phyloP scores from a whole-genome alignment of 2,797 vertebrate genomes.

The Dermochelys coriacea region DNA sequence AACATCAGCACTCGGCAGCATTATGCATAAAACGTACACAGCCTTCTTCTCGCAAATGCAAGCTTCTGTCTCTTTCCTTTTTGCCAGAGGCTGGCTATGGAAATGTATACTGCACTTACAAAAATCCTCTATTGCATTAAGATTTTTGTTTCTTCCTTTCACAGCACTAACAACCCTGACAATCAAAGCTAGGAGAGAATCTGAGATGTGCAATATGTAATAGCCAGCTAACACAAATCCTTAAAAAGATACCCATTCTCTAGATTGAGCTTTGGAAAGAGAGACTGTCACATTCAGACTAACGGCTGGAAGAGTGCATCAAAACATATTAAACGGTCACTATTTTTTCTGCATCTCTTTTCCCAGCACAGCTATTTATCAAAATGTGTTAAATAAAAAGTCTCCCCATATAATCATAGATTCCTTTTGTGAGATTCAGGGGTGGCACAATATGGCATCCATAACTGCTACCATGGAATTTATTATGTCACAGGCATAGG shows the following conservation, averaged over 20 bases:
- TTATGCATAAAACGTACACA: background rate
- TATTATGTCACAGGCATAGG: constrained; percentile 35
- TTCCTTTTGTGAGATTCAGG: constrained; percentile 72
- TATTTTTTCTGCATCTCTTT: background rate
- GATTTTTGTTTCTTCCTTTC: constrained; percentile 33
- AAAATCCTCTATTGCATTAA: background rate
- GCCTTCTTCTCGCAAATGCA: background rate
- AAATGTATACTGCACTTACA: background rate
- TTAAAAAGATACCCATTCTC: constrained; percentile 51
- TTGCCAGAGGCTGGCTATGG: constrained; percentile 62
- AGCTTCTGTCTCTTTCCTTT: background rate
- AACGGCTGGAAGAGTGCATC: background rate
- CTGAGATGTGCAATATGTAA: background rate
- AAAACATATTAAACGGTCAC: constrained; percentile 33
- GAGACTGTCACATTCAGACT: constrained; percentile 9
- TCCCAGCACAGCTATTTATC: constrained; percentile 26
- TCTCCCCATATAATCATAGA: constrained; percentile 57
- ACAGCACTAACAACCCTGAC: background rate
- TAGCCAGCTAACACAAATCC: constrained; percentile 58
- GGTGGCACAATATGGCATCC: constrained; percentile 61
- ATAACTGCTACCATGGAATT: constrained; percentile 67
- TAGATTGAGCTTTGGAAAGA: background rate
- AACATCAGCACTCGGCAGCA: background rate
- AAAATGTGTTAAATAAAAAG: constrained; percentile 64
- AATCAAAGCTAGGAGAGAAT: constrained; percentile 7